phyloP scores from a whole-genome alignment of 1,140 invertebrate genomes.

The Caenorhabditis inopinata region DNA sequence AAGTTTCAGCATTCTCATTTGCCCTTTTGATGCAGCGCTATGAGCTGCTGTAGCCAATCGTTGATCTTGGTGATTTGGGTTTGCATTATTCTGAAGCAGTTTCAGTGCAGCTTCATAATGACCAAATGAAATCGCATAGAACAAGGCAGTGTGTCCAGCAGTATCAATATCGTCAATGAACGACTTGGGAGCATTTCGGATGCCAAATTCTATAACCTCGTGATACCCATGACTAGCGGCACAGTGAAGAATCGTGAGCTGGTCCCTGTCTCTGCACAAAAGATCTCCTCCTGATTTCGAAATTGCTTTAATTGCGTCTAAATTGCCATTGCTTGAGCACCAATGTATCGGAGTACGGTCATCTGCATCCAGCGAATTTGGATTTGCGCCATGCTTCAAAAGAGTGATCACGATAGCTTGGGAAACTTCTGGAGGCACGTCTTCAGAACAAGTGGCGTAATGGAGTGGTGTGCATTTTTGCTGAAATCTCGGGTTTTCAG shows the following conservation, averaged over 20 bases:
- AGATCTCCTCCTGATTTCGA: constrained; percentile 81
- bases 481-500: constrained; percentile 66
- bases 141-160: constrained; percentile 72
- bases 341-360: constrained; percentile 88
- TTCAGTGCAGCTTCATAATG: constrained; percentile 87
- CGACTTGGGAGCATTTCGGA: constrained; percentile 67
- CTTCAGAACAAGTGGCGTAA: constrained; percentile 94
- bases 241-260: constrained; percentile 78
- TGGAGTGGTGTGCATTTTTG: constrained; percentile 92
- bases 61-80: constrained; percentile 49
- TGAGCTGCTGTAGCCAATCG: constrained; percentile 70
- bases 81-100: constrained; percentile 17
- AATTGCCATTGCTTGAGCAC: constrained; percentile 88
- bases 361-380: constrained; percentile 84
- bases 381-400: constrained; percentile 77
- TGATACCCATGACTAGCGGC: constrained; percentile 86
- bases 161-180: constrained; percentile 50
- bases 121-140: constrained; percentile 91
- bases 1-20: constrained; percentile 79
- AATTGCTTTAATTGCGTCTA: constrained; percentile 82
- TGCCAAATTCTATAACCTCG: constrained; percentile 79
- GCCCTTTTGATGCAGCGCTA: constrained; percentile 92
- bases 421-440: constrained; percentile 68
- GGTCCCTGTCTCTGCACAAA: constrained; percentile 77
- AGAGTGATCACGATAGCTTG: constrained; percentile 82